Evolutionary conservation across 1,140 invertebrate genomes (phyloP).

Genomic region (Chrysopa pallens): DNA sequence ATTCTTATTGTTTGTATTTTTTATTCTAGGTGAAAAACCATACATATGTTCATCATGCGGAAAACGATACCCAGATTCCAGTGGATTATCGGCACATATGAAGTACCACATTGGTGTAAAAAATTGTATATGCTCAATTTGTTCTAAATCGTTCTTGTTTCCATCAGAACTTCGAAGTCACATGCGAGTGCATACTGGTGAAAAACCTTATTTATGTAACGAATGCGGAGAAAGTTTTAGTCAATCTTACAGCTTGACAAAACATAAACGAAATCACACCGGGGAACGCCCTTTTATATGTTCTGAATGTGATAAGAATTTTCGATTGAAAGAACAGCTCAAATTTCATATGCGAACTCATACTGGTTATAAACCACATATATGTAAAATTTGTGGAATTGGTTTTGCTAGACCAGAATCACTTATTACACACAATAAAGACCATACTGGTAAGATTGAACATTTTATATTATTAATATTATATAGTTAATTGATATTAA

Average conservation of each 20-base stretch:
- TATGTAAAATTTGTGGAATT: conserved; percentile 36
- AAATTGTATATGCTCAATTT: too few relatives aligned
- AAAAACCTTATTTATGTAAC: conserved; percentile 7
- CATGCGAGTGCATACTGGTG: too few relatives aligned
- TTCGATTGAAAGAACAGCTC: conserved; percentile 35
- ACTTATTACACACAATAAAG: conserved; percentile 25
- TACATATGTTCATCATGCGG: too few relatives aligned
- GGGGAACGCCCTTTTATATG: conserved; percentile 24
- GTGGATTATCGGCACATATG: too few relatives aligned
- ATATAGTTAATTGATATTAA: too few relatives aligned
- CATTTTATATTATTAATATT: too few relatives aligned
- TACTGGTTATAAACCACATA: conserved; percentile 44
- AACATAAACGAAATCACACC: conserved; percentile 9
- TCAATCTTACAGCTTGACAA: conserved; percentile 10
- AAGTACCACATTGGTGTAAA: too few relatives aligned
- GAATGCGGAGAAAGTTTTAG: conserved; percentile 9
- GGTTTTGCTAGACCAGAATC: conserved; percentile 37
- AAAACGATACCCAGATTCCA: too few relatives aligned
- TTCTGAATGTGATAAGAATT: conserved; percentile 31
- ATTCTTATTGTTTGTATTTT: too few relatives aligned
- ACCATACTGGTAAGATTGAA: not conserved
- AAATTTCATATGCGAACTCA: conserved; percentile 34
- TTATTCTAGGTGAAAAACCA: too few relatives aligned
- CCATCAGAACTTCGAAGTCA: too few relatives aligned
- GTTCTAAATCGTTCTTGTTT: too few relatives aligned